Base-by-base conservation (phyloP, 2,888 invertebrate species). In the Tribolium freemani region DNA sequence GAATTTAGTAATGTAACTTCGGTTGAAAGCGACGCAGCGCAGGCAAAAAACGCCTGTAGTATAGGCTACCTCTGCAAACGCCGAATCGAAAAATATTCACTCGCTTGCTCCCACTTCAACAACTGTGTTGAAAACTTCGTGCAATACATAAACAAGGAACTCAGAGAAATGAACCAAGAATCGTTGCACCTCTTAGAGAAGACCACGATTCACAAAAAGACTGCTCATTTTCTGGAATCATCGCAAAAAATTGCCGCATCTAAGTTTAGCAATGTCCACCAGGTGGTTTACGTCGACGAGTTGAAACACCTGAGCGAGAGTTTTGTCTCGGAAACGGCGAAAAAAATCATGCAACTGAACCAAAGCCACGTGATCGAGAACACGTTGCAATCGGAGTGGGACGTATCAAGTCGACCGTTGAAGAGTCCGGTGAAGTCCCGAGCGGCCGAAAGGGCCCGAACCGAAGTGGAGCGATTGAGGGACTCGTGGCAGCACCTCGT, bases 401-500 rank as follows among this genome's bases (percentile, higher is more conserved):
- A 90, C 20, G 88, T 88, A 10, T 89, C 90, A 4, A 90, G 90
- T 77, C 88, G 90, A 70, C 89, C 88, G 16, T 88, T 91, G 72
- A 88, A 88, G 78, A 91, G 91, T 78, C 92, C 92, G 0, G 89
- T 89, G 76, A 87, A 88, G 67, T 88, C 88, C 69, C 87, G 90
- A 73, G 90, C 92, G 0, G 89, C 90, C 68, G 90, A 90, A 44
- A 88, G 91, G 79, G 92, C 91, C 0, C 88, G 90, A 75, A 92
- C 92, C 44, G 87, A 92, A 70, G 92, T 93, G 0, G 91, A 92
- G 80, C 88, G 95, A 63, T 87, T 96, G 76, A 89, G 95, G 72
- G 96, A 96, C 83, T 96, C 96, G 2, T 96, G 96, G 96, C 96
- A 96, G 86, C 96, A 96, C 89, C 89, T 96, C 77, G 90, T 96